phyloP scores from a whole-genome alignment of 2,888 invertebrate species.

The Bombylius discolor region DNA sequence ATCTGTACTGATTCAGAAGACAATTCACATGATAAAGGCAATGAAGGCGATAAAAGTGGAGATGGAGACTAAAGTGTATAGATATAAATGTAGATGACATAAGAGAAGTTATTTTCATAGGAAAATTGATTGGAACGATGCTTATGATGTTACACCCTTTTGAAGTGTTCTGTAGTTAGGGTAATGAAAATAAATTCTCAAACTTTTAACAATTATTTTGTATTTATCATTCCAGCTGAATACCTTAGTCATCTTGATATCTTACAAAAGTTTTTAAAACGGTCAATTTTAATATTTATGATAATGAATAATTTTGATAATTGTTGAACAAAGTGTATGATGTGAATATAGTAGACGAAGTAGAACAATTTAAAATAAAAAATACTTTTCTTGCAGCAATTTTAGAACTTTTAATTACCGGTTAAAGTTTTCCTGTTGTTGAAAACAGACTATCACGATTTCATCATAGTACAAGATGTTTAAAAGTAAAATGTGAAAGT shows the following conservation, averaged over 20 bases:
- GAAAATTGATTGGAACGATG: slow-evolving; percentile 36
- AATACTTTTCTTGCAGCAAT: slow-evolving; percentile 35
- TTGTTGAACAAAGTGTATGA: slow-evolving; percentile 37
- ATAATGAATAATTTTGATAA: not conserved
- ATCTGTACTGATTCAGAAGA: not conserved
- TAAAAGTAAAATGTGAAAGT: slow-evolving; percentile 33
- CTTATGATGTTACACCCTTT: slow-evolving; percentile 33
- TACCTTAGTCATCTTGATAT: slow-evolving; percentile 48
- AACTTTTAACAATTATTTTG: slow-evolving; percentile 30
- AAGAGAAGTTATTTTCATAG: slow-evolving; percentile 31
- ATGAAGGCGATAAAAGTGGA: not conserved
- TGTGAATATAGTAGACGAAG: slow-evolving; percentile 36
- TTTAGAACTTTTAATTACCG: slow-evolving; percentile 35
- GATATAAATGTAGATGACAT: slow-evolving; percentile 10
- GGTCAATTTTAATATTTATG: slow-evolving; percentile 36
- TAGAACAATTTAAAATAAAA: slow-evolving; percentile 37
- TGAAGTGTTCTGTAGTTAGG: slow-evolving; percentile 25
- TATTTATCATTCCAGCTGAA: slow-evolving; percentile 29
- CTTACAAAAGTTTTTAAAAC: slow-evolving; percentile 69
- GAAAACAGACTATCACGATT: slow-evolving; percentile 30
- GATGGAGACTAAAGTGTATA: not conserved
- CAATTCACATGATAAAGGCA: not conserved
- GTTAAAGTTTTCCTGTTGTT: slow-evolving; percentile 35
- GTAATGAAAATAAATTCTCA: slow-evolving; percentile 14
- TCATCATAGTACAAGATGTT: slow-evolving; percentile 34